Evolutionary conservation across 1,140 invertebrate genomes (phyloP).

Genomic region (Hermatobates lingyangjiaoensis): DNA sequence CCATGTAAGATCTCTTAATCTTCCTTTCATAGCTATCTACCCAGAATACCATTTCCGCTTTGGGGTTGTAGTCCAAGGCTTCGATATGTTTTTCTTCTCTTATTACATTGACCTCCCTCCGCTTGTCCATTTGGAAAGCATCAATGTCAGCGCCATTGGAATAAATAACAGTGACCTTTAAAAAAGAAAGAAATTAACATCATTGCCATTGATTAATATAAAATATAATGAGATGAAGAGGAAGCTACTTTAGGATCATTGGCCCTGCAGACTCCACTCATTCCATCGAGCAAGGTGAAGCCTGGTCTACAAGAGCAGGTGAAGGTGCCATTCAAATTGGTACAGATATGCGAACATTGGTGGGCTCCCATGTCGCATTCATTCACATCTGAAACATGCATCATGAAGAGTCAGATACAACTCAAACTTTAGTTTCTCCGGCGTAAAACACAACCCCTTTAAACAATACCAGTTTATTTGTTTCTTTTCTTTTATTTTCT

Average conservation of each 20-base stretch:
- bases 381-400: slow-evolving; percentile 50
- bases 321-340: slow-evolving; percentile 80
- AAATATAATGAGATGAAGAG: no score
- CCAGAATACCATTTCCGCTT: slow-evolving; percentile 74
- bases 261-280: slow-evolving; percentile 64
- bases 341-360: slow-evolving; percentile 79
- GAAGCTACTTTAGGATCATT: slow-evolving; percentile 40
- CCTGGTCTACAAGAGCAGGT: slow-evolving; percentile 70
- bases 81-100: slow-evolving; percentile 66
- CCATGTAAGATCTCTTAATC: slow-evolving; percentile 79
- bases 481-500: no score
- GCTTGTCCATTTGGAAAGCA: slow-evolving; percentile 42
- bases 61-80: slow-evolving; percentile 70
- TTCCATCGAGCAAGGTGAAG: slow-evolving; percentile 50
- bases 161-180: slow-evolving; percentile 18
- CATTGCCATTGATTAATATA: no score
- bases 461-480: no score
- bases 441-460: no score
- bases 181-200: no score
- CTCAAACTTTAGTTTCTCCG: no score
- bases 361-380: slow-evolving; percentile 69
- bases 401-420: no score
- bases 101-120: slow-evolving; percentile 54
- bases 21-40: slow-evolving; percentile 74
- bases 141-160: slow-evolving; percentile 74